Evolutionary conservation across 2,797 vertebrate species (phyloP), one percentile per base, ranked within the genome.

Genomic region (Fistularia tabacaria): DNA sequence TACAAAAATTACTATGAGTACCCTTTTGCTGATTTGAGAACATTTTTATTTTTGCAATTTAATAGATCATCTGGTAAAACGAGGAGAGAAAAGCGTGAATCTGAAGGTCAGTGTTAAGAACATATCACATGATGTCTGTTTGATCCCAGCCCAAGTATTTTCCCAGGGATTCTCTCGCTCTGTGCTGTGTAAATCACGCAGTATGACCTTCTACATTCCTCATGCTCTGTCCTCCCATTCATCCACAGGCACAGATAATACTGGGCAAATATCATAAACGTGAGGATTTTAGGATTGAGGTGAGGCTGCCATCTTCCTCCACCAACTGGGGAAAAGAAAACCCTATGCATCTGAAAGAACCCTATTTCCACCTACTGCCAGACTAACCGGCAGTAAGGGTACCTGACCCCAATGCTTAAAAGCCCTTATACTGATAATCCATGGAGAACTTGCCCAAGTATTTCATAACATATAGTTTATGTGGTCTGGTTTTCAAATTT

Each of bases 211-310:
- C 84, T 85, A 83, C 87, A 90, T 91, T 91, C 88, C 89, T 85
- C 78, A 84, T 78, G 85, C 78, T 85, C 84, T 74, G 90, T 87
- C 93, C 90, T 93, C 92, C 93, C 92, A 92, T 94, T 94, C 92
- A 93, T 91, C 92, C 89, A 87, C 87, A 81, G 90, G 84, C 89
- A 80, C 87, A 88, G 92, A 93, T 92, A 93, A 90, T 88, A 82
- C 90, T 90, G 88, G 89, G 88, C 89, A 93, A 92, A 91, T 89
- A 92, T 92, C 92, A 91, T 90, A 89, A 92, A 89, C 90, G 88
- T 90, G 91, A 93, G 91, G 91, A 91, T 92, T 92, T 90, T 90
- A 88, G 80, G 88, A 91, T 86, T 87, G 89, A 88, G 87, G 91
- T 90, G 87, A 92, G 87, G 88, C 79, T 69, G 75, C 82, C 74